phyloP scores from a whole-genome alignment of 2,888 invertebrate species.

The Amblyjoppa fuscipennis region DNA sequence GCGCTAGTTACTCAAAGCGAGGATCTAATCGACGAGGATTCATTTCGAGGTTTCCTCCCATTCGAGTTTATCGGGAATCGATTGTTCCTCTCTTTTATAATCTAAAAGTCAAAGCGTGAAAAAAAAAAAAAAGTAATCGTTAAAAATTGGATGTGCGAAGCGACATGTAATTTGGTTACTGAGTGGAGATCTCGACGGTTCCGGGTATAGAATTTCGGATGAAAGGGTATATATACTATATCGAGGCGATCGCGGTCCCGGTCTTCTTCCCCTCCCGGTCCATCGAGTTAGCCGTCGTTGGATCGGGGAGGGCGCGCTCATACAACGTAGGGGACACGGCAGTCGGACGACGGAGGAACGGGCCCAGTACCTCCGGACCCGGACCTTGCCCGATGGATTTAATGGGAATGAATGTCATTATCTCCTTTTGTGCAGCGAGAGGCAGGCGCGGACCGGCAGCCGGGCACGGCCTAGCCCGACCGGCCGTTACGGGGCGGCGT shows the following conservation, averaged over 20 bases:
- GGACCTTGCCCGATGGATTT: conserved; percentile 57
- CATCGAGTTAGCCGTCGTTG: conserved; percentile 26
- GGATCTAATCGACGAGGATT: background rate
- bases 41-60: no score
- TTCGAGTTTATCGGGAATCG: background rate
- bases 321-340: conserved; percentile 9
- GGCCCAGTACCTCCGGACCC: conserved; percentile 20
- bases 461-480: conserved; percentile 15
- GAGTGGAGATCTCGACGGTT: conserved; percentile 2
- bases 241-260: conserved; percentile 2
- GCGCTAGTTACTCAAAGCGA: background rate
- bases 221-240: background rate
- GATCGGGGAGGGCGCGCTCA: background rate
- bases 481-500: background rate
- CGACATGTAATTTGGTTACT: conserved; percentile 14
- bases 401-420: conserved; percentile 68
- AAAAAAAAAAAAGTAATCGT: background rate
- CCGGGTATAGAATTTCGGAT: conserved; percentile 5
- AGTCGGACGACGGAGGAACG: conserved; percentile 6
- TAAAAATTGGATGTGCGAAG: background rate
- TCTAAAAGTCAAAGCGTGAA: background rate
- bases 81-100: background rate
- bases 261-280: conserved; percentile 8
- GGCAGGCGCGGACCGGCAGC: conserved; percentile 9
- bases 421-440: conserved; percentile 60